A percentile compares a stretch with the other conserved stretches of the same genome.
These are phyloP conservation scores for Sarotherodon lohbergeri DNA, from an alignment of 2,113 vertebrate species.

Conservation along the genomic window DNA sequence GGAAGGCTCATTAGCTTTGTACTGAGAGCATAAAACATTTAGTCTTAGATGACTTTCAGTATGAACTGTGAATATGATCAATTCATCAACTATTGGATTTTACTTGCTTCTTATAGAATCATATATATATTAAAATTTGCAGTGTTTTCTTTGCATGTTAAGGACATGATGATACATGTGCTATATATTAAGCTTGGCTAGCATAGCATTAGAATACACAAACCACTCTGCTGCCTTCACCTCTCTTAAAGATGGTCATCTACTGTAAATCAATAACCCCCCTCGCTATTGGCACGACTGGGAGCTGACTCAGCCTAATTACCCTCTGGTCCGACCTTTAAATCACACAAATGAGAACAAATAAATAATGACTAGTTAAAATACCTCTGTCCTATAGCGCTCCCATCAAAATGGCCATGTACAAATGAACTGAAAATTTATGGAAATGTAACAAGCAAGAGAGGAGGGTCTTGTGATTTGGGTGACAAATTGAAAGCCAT, in stretches of 20 bases:
- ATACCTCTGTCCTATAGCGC: constrained; percentile 21
- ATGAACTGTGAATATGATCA: neutral
- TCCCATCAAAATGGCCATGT: constrained; percentile 53
- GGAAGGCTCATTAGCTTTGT: neutral
- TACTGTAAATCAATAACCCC: constrained; percentile 71
- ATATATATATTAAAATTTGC: neutral
- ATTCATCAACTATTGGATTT: neutral
- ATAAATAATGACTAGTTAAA: constrained; percentile 71
- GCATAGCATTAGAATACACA: neutral
- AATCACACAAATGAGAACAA: constrained; percentile 69
- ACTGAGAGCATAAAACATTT: neutral
- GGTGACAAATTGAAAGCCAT: constrained; percentile 56
- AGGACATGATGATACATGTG: neutral
- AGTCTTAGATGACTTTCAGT: neutral
- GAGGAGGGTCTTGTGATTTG: constrained; percentile 32
- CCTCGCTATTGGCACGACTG: constrained; percentile 29
- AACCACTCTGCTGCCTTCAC: neutral
- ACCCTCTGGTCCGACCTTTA: constrained; percentile 51
- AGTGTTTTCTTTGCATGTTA: neutral
- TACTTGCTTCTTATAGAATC: neutral
- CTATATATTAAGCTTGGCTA: neutral
- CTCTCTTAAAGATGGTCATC: constrained; percentile 64
- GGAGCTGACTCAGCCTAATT: constrained; percentile 73
- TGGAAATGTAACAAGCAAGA: constrained; percentile 56
- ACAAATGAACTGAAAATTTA: constrained; percentile 65